Conservation (phyloP, 2,113 vertebrate species). For the Cynopterus brachyotis region DNA sequence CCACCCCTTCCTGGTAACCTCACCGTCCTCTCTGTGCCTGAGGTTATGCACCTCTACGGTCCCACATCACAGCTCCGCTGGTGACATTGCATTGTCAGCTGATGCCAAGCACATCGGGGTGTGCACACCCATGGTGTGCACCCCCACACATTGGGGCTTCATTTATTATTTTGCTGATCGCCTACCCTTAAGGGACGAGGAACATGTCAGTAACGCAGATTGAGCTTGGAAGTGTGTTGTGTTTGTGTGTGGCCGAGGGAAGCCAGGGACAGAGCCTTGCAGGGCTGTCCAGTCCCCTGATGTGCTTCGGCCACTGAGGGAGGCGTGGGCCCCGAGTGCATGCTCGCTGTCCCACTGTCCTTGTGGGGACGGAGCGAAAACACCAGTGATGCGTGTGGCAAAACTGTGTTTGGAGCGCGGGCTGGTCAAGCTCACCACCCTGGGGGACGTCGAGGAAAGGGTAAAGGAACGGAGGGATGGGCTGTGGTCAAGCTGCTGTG, state of each 20-base stretch:
- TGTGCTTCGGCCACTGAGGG: no score
- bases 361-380: background rate
- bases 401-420: background rate
- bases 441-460: background rate
- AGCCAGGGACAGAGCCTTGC: background rate
- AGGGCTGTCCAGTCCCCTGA: no score
- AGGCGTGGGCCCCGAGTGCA: no score
- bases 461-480: background rate
- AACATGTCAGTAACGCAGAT: background rate
- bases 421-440: background rate
- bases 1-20: background rate
- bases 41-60: background rate
- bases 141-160: background rate
- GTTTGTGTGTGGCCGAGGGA: background rate
- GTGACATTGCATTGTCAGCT: background rate
- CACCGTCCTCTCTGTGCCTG: background rate
- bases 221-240: background rate
- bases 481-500: background rate
- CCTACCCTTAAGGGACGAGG: background rate
- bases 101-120: background rate
- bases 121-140: no score
- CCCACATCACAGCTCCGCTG: accelerated
- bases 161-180: background rate
- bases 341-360: no score
- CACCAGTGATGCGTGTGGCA: background rate